Conservation (phyloP, 2,888 invertebrate genomes). For the Branchipolynoe longqiensis region DNA sequence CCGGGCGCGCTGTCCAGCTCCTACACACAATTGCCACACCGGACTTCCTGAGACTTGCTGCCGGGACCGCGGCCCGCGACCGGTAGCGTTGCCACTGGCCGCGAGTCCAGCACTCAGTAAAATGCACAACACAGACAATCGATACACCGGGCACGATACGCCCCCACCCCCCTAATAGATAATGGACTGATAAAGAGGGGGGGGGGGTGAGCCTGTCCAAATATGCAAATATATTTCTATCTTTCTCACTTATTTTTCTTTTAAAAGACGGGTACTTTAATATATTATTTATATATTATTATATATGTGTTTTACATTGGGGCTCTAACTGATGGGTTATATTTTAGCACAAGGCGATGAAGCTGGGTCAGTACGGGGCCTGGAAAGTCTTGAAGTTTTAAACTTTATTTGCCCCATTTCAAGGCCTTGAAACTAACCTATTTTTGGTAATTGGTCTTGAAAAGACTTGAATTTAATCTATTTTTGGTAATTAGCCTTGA, state of each 20-base stretch:
- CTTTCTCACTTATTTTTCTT: constrained; percentile 40
- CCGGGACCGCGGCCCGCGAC: neutral
- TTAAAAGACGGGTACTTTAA: constrained; percentile 51
- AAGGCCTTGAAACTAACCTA: too few species aligned
- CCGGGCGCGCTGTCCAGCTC: constrained; percentile 9
- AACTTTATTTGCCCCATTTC: too few species aligned
- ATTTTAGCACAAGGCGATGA: too few species aligned
- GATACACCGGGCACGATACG: neutral
- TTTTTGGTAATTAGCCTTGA: too few species aligned
- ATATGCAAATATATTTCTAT: constrained; percentile 45
- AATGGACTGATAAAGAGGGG: neutral
- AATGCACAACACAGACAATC: constrained; percentile 30
- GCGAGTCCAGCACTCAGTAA: neutral
- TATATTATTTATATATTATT: constrained; percentile 53
- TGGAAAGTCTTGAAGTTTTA: too few species aligned
- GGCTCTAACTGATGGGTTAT: too few species aligned
- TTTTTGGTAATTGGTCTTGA: too few species aligned
- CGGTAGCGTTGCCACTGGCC: neutral
- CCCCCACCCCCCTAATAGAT: neutral
- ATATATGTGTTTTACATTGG: too few species aligned
- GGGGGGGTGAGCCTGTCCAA: neutral
- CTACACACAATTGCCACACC: constrained; percentile 31
- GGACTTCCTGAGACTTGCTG: constrained; percentile 49
- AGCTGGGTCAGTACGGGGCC: too few species aligned
- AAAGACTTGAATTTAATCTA: too few species aligned